These are phyloP conservation scores for Drosophila greeni DNA, from an alignment of 2,888 invertebrate genomes.

Conservation along the genomic window DNA sequence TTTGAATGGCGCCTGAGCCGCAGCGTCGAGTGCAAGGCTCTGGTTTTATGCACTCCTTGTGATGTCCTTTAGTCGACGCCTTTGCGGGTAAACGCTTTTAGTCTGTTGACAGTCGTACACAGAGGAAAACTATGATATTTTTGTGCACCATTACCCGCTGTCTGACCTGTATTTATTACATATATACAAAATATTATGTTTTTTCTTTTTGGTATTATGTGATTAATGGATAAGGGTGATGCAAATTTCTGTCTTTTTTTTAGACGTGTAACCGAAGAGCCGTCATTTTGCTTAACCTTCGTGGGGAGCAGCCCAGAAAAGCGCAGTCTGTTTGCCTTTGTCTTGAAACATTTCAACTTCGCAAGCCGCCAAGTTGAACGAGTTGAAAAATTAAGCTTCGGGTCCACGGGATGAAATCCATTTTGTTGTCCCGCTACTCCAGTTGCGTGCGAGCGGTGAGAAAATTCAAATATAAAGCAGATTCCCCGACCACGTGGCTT, in stretches of 20 bases:
- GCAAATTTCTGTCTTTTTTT: neutral
- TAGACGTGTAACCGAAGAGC: slow-evolving; percentile 17
- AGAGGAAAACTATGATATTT: neutral
- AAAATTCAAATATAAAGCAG: slow-evolving; percentile 38
- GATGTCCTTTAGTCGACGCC: slow-evolving; percentile 45
- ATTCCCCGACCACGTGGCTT: slow-evolving; percentile 40
- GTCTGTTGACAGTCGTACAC: slow-evolving; percentile 31
- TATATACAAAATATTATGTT: neutral
- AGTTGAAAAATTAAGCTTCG: slow-evolving; percentile 31
- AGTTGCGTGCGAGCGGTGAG: slow-evolving; percentile 32
- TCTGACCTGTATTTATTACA: neutral
- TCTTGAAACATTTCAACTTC: slow-evolving; percentile 46
- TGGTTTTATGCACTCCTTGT: slow-evolving; percentile 49
- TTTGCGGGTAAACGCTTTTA: slow-evolving; percentile 62
- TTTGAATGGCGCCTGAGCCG: slow-evolving; percentile 4
- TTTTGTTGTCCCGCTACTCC: slow-evolving; percentile 38
- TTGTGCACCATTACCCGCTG: neutral
- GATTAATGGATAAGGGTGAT: no score
- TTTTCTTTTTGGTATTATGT: no score
- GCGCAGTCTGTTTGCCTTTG: slow-evolving; percentile 64
- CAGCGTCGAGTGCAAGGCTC: slow-evolving; percentile 23
- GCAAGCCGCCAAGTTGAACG: slow-evolving; percentile 31
- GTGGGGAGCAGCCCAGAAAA: slow-evolving; percentile 35
- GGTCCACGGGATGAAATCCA: slow-evolving; percentile 34
- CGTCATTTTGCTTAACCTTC: neutral